Evolutionary conservation across 2,888 invertebrate genomes (phyloP), one percentile per base, ranked within the genome.

Genomic region (Euplagia quadripunctaria): DNA sequence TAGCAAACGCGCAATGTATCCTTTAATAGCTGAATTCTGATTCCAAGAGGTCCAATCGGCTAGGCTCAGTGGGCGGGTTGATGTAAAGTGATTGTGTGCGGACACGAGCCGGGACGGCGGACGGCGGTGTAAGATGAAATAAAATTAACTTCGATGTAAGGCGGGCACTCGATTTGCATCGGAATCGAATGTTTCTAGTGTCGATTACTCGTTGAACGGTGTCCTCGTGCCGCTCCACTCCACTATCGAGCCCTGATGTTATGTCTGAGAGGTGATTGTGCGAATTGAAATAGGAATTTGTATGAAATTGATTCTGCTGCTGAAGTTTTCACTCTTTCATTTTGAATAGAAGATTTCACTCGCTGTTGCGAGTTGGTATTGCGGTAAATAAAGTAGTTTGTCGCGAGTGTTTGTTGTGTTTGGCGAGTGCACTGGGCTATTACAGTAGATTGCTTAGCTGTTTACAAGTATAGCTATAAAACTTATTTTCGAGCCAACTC

Each of bases 181-280:
- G 78, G 83, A 87, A 85, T 88, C 80, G 83, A 88, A 83, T 86
- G 85, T 86, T 81, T 80, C 81, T 76, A 82, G 80, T 75, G 79
- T 78, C 82, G 80, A 81, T 81, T 83, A 80, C 76, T 75, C 65
- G 76, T 51, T 73, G 76, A 82, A 76, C 76, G 75, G 70, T 71
- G 73, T 73, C 79, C 77, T 75, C 68, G 69, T 55, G 64, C 42
- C 65, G 61, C 61, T n/a, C 42, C 64, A 31, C 61, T 67, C 70
- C 49, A 58, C 75, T 69, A 65, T 69, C 64, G 55, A 64, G 63
- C 52, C 49, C 65, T 68, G 65, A 68, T 72, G 67, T 76, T 63
- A 70, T 70, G 67, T 71, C 78, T 66, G 69, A 70, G 63, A 63
- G 65, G 63, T 72, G 73, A 66, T 64, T 72, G 76, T 63, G 68